phyloP scores from a whole-genome alignment of 2,113 vertebrate genomes.

The Spea bombifrons region DNA sequence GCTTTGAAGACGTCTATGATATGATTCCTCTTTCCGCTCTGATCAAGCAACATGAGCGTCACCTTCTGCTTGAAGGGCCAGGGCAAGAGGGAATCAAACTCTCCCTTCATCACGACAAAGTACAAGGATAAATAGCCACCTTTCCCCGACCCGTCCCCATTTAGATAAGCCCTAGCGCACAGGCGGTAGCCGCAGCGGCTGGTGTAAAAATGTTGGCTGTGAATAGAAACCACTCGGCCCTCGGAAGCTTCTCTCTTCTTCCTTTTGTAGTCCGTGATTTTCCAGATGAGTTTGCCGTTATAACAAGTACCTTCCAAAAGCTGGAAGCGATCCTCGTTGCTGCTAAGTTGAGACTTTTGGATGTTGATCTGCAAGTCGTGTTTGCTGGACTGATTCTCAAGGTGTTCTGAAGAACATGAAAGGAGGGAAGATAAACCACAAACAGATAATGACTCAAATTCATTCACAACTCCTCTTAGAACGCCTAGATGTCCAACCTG shows the following conservation, averaged over 20 bases:
- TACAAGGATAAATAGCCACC: constrained; percentile 85
- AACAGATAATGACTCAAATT: too few species aligned
- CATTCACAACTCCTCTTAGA: too few species aligned
- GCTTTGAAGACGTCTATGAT: constrained; percentile 72
- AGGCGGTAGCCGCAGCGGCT: constrained; percentile 85
- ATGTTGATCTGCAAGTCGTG: constrained; percentile 71
- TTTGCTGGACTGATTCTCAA: constrained; percentile 72
- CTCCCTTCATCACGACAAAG: constrained; percentile 86
- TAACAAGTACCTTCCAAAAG: constrained; percentile 80
- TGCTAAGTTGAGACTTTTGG: constrained; percentile 76
- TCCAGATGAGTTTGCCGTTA: constrained; percentile 87
- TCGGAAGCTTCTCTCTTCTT: constrained; percentile 71
- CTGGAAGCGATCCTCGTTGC: constrained; percentile 76
- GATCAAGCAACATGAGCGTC: constrained; percentile 78
- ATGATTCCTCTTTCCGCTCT: constrained; percentile 77
- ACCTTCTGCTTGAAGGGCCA: constrained; percentile 91
- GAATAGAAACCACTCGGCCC: constrained; percentile 70
- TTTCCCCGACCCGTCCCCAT: constrained; percentile 79
- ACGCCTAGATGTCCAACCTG: too few species aligned
- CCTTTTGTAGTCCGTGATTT: constrained; percentile 76
- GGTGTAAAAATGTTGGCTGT: constrained; percentile 82
- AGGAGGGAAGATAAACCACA: too few species aligned
- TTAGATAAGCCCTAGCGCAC: constrained; percentile 77
- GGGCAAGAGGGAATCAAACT: constrained; percentile 82
- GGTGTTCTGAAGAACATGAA: constrained; percentile 56